A percentile compares a stretch with the other conserved stretches of the same genome.
Conservation (phyloP, 2,113 vertebrate genomes). For the Actenoides hombroni region DNA sequence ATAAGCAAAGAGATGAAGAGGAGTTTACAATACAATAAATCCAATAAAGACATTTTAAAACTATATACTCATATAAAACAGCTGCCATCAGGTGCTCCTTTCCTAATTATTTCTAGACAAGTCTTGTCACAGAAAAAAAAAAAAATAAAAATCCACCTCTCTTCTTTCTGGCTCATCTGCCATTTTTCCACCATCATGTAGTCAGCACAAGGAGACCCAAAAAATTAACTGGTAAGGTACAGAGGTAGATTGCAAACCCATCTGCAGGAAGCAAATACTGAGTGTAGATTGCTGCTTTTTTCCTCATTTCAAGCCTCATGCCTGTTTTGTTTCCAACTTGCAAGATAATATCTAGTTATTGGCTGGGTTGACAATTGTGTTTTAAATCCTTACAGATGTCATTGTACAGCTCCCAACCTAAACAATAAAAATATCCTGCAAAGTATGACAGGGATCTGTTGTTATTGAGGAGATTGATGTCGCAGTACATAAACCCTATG, state of each 20-base stretch:
- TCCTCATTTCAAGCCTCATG: not conserved
- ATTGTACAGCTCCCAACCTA: conserved; percentile 17
- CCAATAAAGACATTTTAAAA: not conserved
- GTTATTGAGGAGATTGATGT: conserved; percentile 40
- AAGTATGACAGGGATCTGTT: conserved; percentile 25
- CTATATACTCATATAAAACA: not conserved
- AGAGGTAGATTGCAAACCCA: not conserved
- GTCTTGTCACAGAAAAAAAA: not conserved
- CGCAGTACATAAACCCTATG: not conserved
- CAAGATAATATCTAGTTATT: conserved; percentile 4
- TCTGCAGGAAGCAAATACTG: not conserved
- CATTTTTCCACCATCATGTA: not conserved
- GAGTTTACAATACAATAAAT: not conserved
- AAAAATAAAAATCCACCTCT: rapidly evolving
- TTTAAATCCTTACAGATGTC: conserved; percentile 17
- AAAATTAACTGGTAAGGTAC: not conserved
- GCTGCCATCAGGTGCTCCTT: not conserved
- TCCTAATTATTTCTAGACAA: not conserved
- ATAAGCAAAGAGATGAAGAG: not conserved
- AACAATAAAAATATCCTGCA: conserved; percentile 48
- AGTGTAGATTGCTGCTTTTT: not conserved
- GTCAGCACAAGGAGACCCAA: not conserved
- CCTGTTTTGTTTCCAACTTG: not conserved
- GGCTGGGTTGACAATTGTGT: not conserved
- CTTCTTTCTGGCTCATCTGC: not conserved